Conservation (phyloP, 2,888 invertebrate genomes). For the Danaus chrysippus region DNA sequence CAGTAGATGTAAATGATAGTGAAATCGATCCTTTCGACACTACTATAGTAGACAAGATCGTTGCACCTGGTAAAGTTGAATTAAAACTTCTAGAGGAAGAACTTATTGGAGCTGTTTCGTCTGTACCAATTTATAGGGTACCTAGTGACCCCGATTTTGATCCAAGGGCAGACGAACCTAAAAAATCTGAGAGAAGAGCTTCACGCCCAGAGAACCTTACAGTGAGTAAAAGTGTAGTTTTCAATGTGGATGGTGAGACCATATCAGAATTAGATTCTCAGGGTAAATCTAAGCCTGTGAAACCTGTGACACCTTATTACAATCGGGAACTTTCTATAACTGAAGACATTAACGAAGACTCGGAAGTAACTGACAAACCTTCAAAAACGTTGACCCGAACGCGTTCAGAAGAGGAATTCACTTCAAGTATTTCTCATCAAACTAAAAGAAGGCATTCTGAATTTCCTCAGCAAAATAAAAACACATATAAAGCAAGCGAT, state of each 20-base stretch:
- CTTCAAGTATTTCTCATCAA: slow-evolving; percentile 67
- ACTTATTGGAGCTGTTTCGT: slow-evolving; percentile 74
- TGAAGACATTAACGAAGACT: slow-evolving; percentile 70
- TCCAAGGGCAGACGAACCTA: slow-evolving; percentile 84
- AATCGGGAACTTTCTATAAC: slow-evolving; percentile 81
- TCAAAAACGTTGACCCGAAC: slow-evolving; percentile 77
- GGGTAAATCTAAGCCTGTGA: slow-evolving; percentile 80
- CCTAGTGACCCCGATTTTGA: slow-evolving; percentile 90
- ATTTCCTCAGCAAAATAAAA: slow-evolving; percentile 50
- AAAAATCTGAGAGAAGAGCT: slow-evolving; percentile 72
- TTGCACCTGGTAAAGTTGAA: slow-evolving; percentile 88
- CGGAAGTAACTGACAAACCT: slow-evolving; percentile 84
- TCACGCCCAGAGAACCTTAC: slow-evolving; percentile 81
- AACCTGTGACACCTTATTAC: slow-evolving; percentile 91
- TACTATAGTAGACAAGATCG: slow-evolving; percentile 84
- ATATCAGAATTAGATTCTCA: slow-evolving; percentile 68
- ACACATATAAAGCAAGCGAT: slow-evolving; percentile 54
- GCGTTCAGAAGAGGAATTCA: slow-evolving; percentile 82
- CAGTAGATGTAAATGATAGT: slow-evolving; percentile 74
- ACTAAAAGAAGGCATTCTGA: slow-evolving; percentile 76
- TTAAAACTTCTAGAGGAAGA: slow-evolving; percentile 88
- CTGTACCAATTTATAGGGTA: slow-evolving; percentile 58
- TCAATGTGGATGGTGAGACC: slow-evolving; percentile 70
- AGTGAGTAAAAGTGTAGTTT: slow-evolving; percentile 72
- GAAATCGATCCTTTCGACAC: slow-evolving; percentile 93